Conservation (phyloP, 2,888 invertebrate species). For the Rhagium mordax region DNA sequence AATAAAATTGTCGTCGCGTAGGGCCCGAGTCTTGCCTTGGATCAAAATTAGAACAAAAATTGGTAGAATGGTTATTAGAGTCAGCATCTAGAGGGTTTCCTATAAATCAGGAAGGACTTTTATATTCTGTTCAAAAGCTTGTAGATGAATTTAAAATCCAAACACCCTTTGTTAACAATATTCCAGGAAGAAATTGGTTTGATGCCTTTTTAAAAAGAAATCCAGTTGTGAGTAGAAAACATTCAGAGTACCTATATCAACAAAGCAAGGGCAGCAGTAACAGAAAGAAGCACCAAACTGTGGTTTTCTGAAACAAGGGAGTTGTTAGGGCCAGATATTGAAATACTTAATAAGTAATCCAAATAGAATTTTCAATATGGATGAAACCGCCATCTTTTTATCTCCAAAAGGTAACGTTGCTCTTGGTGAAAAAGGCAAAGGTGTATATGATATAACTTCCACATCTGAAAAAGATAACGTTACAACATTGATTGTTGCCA, state of each 20-base stretch:
- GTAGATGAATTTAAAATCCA: conserved; percentile 13
- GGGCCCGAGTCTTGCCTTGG: not conserved
- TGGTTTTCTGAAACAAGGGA: conserved; percentile 40
- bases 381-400: conserved; percentile 41
- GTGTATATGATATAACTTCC: conserved; percentile 7
- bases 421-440: conserved; percentile 34
- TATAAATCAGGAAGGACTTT: conserved; percentile 17
- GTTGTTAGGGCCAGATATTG: conserved; percentile 26
- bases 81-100: conserved; percentile 30
- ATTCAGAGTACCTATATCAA: conserved; percentile 35
- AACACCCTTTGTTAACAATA: conserved; percentile 29
- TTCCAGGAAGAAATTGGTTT: conserved; percentile 40
- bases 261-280: conserved; percentile 29
- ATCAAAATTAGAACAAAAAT: no score
- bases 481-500: conserved; percentile 36
- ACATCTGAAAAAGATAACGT: conserved; percentile 40
- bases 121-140: conserved; percentile 15
- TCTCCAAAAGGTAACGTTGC: conserved; percentile 37
- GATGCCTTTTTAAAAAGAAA: conserved; percentile 37
- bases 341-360: conserved; percentile 16
- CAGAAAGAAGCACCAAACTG: conserved; percentile 26
- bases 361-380: conserved; percentile 36
- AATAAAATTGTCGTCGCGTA: not conserved
- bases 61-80: not conserved
- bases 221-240: conserved; percentile 31